These are phyloP conservation scores for Crocuta crocuta DNA, from an alignment of 2,113 vertebrate species.

Conservation along the genomic window DNA sequence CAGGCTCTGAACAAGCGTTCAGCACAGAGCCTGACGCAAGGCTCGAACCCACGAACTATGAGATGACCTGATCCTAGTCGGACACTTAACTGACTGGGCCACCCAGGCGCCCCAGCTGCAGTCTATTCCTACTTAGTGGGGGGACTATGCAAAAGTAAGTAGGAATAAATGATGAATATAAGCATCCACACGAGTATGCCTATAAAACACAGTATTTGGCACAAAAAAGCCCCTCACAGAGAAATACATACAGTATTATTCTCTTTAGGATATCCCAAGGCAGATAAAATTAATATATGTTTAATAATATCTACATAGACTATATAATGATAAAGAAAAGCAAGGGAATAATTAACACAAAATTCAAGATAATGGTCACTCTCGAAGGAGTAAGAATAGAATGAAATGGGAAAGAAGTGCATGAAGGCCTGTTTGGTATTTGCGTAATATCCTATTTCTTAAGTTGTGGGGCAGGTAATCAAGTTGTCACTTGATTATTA, in stretches of 20 bases:
- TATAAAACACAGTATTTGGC: not conserved
- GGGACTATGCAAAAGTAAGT: not conserved
- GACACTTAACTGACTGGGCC: no score
- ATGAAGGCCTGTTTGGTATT: not conserved
- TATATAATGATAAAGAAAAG: not conserved
- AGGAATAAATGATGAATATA: not conserved
- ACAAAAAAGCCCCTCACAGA: not conserved
- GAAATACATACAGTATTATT: not conserved
- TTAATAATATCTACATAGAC: not conserved
- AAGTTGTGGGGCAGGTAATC: not conserved
- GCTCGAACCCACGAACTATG: no score
- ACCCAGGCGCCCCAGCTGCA: not conserved
- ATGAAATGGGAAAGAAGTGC: not conserved
- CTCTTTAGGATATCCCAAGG: slow-evolving; percentile 3
- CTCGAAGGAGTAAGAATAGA: not conserved
- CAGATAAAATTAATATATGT: slow-evolving; percentile 1
- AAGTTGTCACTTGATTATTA: not conserved
- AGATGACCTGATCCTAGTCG: no score
- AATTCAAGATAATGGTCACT: not conserved
- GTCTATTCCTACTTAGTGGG: not conserved
- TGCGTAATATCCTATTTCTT: not conserved
- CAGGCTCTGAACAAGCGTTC: no score
- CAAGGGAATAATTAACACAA: not conserved
- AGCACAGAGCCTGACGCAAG: no score
- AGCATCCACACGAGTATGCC: not conserved